Percentiles rank a stretch among this genome's conserved stretches.
Conservation (phyloP, 2,888 invertebrate genomes). For the Electrophaes corylata region DNA sequence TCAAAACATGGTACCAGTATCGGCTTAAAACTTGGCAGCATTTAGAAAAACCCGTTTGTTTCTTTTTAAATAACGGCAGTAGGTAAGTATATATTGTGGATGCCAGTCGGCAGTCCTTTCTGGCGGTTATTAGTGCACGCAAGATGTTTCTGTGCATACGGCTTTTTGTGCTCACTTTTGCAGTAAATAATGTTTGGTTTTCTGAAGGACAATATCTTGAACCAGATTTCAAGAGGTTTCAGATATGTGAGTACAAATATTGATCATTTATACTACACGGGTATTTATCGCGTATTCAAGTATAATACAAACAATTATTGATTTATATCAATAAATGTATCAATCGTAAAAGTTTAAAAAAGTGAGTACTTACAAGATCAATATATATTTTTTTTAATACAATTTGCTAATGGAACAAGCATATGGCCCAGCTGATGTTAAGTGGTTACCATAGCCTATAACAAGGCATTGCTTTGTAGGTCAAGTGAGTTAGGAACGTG, state of each 20-base stretch:
- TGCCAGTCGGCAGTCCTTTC: constrained; percentile 41
- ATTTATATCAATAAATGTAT: no score
- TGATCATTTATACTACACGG: neutral
- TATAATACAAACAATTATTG: no score
- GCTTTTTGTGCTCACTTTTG: constrained; percentile 44
- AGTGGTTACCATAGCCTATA: no score
- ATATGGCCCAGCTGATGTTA: no score
- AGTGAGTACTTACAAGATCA: no score
- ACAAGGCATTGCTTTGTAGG: no score
- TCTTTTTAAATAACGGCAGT: constrained; percentile 40
- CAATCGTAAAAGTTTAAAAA: no score
- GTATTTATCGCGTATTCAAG: no score
- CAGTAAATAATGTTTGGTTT: constrained; percentile 36
- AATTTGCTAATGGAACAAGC: no score
- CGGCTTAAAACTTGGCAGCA: neutral
- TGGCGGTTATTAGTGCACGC: constrained; percentile 47
- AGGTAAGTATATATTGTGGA: constrained; percentile 51
- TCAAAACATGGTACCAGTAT: neutral
- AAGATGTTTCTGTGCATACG: constrained; percentile 50
- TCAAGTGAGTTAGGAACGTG: no score
- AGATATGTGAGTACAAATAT: constrained; percentile 38
- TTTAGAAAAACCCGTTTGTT: constrained; percentile 46
- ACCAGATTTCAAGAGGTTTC: constrained; percentile 27
- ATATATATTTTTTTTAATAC: no score
- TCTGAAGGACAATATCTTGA: constrained; percentile 46